Conservation (phyloP, 2,888 invertebrate genomes). For the Colostygia pectinataria region DNA sequence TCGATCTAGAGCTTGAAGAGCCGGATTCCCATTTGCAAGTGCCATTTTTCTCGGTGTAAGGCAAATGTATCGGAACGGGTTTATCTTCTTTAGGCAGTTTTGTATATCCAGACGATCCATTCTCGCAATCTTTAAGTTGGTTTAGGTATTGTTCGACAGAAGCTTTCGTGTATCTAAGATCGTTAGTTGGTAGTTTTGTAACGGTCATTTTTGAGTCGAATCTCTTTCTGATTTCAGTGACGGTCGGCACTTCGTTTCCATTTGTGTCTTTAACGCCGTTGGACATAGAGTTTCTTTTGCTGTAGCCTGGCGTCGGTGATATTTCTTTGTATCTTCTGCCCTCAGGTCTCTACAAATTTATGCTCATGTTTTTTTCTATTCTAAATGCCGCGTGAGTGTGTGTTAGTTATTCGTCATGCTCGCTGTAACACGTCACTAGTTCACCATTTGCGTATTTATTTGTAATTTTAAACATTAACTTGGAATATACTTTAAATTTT, state of each 20-base stretch:
- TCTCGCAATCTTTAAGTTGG: constrained; percentile 72
- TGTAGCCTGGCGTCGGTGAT: constrained; percentile 64
- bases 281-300: constrained; percentile 63
- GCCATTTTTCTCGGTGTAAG: constrained; percentile 69
- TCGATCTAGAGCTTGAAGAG: constrained; percentile 64
- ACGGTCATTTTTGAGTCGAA: constrained; percentile 81
- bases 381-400: constrained; percentile 66
- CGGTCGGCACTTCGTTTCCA: constrained; percentile 82
- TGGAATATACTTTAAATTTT: background rate
- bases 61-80: constrained; percentile 74
- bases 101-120: constrained; percentile 65
- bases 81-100: constrained; percentile 70
- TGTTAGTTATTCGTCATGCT: constrained; percentile 75
- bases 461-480: background rate
- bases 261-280: constrained; percentile 82
- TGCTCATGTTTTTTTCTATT: constrained; percentile 57
- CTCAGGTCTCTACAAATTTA: constrained; percentile 73
- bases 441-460: background rate
- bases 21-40: constrained; percentile 60
- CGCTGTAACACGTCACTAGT: constrained; percentile 43
- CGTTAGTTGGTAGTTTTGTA: constrained; percentile 73
- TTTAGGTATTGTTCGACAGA: constrained; percentile 69
- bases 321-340: constrained; percentile 72
- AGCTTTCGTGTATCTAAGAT: constrained; percentile 59
- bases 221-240: constrained; percentile 82